These are phyloP conservation scores for Spisula subtruncata DNA, from an alignment of 2,888 invertebrate genomes.

Conservation along the genomic window DNA sequence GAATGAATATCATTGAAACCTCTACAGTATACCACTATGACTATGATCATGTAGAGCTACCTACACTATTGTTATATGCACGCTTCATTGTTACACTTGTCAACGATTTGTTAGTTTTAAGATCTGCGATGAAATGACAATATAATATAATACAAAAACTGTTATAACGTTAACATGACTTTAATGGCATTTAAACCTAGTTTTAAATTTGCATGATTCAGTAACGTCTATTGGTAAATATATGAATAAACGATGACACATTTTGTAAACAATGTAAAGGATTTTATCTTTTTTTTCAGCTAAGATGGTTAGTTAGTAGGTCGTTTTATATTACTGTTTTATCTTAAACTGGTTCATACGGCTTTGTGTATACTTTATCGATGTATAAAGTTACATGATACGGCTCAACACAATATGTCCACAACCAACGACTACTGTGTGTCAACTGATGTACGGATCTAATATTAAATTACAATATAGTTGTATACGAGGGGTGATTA, in stretches of 20 bases:
- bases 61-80: neutral
- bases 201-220: neutral
- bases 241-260: neutral
- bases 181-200: conserved; percentile 13
- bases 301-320: neutral
- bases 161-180: neutral
- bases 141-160: neutral
- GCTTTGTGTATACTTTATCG: neutral
- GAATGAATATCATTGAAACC: neutral
- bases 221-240: neutral
- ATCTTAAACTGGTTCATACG: neutral
- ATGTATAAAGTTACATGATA: neutral
- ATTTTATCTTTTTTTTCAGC: neutral
- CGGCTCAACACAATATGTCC: neutral
- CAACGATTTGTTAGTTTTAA: neutral
- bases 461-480: too few species aligned
- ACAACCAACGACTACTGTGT: too few species aligned
- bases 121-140: neutral
- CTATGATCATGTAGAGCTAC: neutral
- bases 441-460: too few species aligned
- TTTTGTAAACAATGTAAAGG: neutral
- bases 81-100: neutral
- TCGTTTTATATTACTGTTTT: neutral
- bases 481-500: too few species aligned
- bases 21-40: neutral